Base-by-base conservation (phyloP, 2,888 invertebrate species). In the Drosophila prolongata region DNA sequence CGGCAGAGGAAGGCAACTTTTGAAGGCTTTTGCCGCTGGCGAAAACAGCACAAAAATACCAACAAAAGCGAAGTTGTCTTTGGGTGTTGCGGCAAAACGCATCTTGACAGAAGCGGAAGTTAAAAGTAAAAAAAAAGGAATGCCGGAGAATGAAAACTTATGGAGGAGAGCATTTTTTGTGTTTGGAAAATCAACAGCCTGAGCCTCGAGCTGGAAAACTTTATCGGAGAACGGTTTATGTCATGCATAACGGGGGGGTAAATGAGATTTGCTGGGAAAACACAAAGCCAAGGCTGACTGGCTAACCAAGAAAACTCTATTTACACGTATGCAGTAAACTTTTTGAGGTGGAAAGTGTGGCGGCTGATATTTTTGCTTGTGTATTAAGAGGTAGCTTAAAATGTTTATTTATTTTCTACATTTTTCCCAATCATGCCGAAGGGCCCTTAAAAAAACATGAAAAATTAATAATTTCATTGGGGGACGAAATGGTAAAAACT, bases 1-100 rank as follows among this genome's bases (percentile, higher is more conserved):
- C 85, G 83, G 75, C 74, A 75, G 80, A 62, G 77, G 72, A 79
- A 68, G 67, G 72, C 55, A 80, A 86, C 88, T 86, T 88, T 88
- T 86, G 69, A 83, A 80, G 84, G 67, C 80, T 80, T 77, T 59
- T 70, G 73, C 82, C 73, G 43, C 49, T 56, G 80, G 87, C 88
- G 35, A 67, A 54, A 57, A 58, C 50, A 68, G 50, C 58, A 54
- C 71, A 47, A 61, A 47, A 61, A 61, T 27, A 65, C 65, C 54
- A 81, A 84, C 74, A 81, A 85, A 68, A 58, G 69, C 65, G 47
- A 75, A 73, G 56, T 74, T 85, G 77, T 84, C 86, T 75, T 85
- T 76, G 87, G 59, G 66, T 65, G 74, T 65, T 62, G 76, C 68
- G 70, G 70, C 55, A 79, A 72, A 79, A 62, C 80, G 83, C 86